phyloP scores from a whole-genome alignment of 2,113 vertebrate genomes.

The Taurulus bubalis region DNA sequence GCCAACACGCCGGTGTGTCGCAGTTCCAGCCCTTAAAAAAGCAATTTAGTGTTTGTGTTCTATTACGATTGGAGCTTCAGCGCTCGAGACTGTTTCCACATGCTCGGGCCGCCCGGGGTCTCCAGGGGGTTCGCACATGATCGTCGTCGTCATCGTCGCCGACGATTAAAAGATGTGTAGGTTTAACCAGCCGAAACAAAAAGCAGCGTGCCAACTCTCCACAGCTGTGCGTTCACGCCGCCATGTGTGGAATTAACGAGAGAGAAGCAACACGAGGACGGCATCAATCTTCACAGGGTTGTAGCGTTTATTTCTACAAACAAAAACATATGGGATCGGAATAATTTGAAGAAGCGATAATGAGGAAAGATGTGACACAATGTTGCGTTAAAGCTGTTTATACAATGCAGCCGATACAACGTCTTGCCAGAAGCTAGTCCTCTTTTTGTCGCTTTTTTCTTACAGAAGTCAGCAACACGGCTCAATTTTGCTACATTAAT shows the following conservation, averaged over 20 bases:
- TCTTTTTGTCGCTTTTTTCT: no score
- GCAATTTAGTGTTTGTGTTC: constrained; percentile 23
- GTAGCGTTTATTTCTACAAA: not conserved
- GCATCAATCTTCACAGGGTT: not conserved
- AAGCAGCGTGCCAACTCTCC: constrained; percentile 1
- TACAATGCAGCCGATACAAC: no score
- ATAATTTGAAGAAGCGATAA: not conserved
- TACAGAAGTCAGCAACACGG: no score
- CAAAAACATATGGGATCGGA: not conserved
- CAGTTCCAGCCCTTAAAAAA: constrained; percentile 16
- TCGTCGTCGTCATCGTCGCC: not conserved
- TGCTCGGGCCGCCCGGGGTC: not conserved
- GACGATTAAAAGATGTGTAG: not conserved
- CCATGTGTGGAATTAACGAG: not conserved
- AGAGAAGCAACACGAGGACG: not conserved
- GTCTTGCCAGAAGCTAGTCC: no score
- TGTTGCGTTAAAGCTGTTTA: not conserved
- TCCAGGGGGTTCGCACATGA: constrained; percentile 11
- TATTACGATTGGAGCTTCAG: not conserved
- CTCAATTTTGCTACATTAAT: no score
- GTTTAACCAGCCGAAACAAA: constrained; percentile 11
- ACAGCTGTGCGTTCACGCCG: constrained; percentile 20
- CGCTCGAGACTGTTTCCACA: not conserved
- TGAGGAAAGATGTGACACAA: not conserved
- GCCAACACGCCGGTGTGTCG: constrained; percentile 25